Evolutionary conservation across 1,140 invertebrate species (phyloP).

Genomic region (Bombus turneri): DNA sequence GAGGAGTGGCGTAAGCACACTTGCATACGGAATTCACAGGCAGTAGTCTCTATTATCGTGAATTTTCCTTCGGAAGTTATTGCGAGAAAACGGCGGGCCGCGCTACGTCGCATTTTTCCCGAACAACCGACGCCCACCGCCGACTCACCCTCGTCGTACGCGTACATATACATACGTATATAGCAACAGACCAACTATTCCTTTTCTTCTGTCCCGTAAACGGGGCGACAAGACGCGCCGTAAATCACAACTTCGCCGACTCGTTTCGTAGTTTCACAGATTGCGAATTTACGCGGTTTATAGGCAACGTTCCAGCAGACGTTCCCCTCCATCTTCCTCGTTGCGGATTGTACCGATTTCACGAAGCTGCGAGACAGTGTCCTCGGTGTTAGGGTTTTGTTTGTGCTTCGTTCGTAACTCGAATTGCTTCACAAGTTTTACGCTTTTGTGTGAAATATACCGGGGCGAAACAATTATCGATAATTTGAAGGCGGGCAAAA

Average conservation of each 20-base stretch:
- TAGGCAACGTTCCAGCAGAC: constrained; percentile 1
- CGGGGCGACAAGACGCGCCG: constrained; percentile 33
- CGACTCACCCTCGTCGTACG: background rate
- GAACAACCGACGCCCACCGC: constrained; percentile 15
- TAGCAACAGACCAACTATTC: background rate
- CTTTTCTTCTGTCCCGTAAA: constrained; percentile 1
- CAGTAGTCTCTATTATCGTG: constrained; percentile 75
- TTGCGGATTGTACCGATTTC: background rate
- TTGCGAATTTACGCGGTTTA: constrained; percentile 70
- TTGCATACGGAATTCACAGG: constrained; percentile 70
- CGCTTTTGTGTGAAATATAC: too few relatives aligned
- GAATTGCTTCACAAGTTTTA: background rate
- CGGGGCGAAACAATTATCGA: too few relatives aligned
- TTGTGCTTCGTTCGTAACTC: background rate
- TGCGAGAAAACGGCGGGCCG: constrained; percentile 58
- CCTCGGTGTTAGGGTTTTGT: background rate
- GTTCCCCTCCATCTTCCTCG: background rate
- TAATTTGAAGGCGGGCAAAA: too few relatives aligned
- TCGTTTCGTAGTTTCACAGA: constrained; percentile 70
- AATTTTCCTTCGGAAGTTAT: constrained; percentile 73
- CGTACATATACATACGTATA: background rate
- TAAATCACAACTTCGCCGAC: constrained; percentile 72
- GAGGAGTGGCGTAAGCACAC: constrained; percentile 55
- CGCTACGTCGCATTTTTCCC: constrained; percentile 68
- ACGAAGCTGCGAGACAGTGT: background rate